phyloP scores from a whole-genome alignment of 2,113 vertebrate genomes.

The Rutilus rutilus region DNA sequence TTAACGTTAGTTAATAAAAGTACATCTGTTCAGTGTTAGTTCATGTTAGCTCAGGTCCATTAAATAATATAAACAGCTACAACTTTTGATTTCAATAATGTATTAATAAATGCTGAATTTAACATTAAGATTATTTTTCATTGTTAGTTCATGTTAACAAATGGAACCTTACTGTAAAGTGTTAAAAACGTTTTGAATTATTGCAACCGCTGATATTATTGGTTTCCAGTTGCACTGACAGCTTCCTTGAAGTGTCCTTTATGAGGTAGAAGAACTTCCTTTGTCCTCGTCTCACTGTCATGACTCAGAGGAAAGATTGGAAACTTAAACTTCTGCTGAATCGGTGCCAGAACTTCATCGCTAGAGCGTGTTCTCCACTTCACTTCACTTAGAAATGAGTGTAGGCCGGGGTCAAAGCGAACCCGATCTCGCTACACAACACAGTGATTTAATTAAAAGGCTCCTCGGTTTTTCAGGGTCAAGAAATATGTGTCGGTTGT shows the following conservation, averaged over 20 bases:
- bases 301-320: neutral
- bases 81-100: too few species aligned
- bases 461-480: constrained; percentile 11
- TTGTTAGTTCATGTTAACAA: too few species aligned
- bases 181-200: neutral
- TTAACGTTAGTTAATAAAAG: too few species aligned
- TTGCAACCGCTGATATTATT: neutral
- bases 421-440: constrained; percentile 26
- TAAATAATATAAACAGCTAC: too few species aligned
- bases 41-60: too few species aligned
- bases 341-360: constrained; percentile 4
- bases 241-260: constrained; percentile 21
- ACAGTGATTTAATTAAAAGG: constrained; percentile 36
- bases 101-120: too few species aligned
- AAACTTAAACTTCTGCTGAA: constrained; percentile 32
- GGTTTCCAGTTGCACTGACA: constrained; percentile 9
- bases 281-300: constrained; percentile 18
- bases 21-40: too few species aligned
- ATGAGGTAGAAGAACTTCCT: neutral
- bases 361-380: constrained; percentile 1
- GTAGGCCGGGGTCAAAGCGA: constrained; percentile 26
- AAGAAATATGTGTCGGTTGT: neutral
- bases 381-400: constrained; percentile 7
- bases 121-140: too few species aligned
- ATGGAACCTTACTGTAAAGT: too few species aligned